phyloP scores from a whole-genome alignment of 1,140 invertebrate genomes.

The Calycopis cecrops region DNA sequence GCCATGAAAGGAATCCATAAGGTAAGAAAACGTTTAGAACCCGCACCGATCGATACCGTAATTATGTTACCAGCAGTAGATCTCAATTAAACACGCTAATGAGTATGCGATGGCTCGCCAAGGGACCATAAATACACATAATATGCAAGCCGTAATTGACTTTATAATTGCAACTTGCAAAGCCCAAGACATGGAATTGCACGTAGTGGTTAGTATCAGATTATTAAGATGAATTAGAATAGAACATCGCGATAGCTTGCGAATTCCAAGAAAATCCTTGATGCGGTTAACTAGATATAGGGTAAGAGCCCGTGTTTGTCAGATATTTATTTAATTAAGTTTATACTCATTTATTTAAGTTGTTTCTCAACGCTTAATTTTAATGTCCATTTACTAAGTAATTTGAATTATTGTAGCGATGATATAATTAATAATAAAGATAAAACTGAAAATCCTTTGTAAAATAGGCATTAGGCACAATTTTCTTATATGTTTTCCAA shows the following conservation, averaged over 20 bases:
- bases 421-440: no score
- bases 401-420: no score
- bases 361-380: no score
- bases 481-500: no score
- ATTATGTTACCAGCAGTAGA: slow-evolving; percentile 2
- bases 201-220: background rate
- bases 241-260: background rate
- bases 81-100: slow-evolving; percentile 9
- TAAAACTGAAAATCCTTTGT: no score
- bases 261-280: slow-evolving; percentile 3
- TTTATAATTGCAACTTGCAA: slow-evolving; percentile 1
- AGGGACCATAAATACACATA: background rate
- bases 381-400: no score
- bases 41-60: slow-evolving; percentile 5
- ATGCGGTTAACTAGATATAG: background rate
- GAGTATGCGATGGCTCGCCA: background rate
- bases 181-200: background rate
- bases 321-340: no score
- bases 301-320: no score
- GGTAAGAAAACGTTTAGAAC: background rate
- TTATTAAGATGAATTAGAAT: slow-evolving; percentile 7
- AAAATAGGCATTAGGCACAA: no score
- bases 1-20: no score
- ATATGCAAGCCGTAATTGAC: slow-evolving; percentile 1
- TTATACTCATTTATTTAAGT: no score